Base-by-base conservation (phyloP, 2,888 invertebrate species). In the Catocala sponsa region DNA sequence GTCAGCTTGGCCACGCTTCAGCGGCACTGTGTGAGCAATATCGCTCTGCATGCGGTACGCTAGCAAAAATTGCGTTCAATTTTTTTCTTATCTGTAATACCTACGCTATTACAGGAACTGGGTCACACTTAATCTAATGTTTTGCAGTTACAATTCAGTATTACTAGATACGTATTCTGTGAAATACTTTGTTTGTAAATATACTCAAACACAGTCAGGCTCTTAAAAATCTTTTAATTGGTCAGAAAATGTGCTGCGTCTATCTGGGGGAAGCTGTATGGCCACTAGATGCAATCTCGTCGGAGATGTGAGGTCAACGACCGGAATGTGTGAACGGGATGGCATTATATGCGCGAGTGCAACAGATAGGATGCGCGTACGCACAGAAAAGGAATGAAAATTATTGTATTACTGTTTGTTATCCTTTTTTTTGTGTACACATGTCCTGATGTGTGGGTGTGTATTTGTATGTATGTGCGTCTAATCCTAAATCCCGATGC, bases 221-320 rank as follows among this genome's bases (percentile, higher is more conserved):
- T 82, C 52, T 67, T 86, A 81, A 85, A 84, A 85, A 83, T 87
- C 81, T 88, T 91, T 89, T 92, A 93, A 92, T 94, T 94, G 91
- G 86, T 86, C 89, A 88, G 87, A 90, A 87, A 89, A 88, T 85
- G 88, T 88, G 86, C 81, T 87, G 87, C 86, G 84, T 91, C 88
- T 89, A 91, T 92, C 87, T 86, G 83, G 81, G 88, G 90, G 92
- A 92, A 89, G 94, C 94, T 94, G 93, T 88, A 86, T 83, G 87
- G 88, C 87, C 87, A 88, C 90, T 94, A 93, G 92, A 93, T 94
- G 94, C 94, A 93, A 94, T 94, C 94, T 92, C 87, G 89, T 89
- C 88, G 80, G 88, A 91, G 92, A 92, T 92, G 92, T 78, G 81
- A 89, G 94, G 94, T 94, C 94, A 89, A 81, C 82, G 94, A 91